Percentiles rank a stretch among this genome's conserved stretches.
These are phyloP conservation scores for Drosophila bifasciata DNA, from an alignment of 1,140 invertebrate species.

Conservation along the genomic window DNA sequence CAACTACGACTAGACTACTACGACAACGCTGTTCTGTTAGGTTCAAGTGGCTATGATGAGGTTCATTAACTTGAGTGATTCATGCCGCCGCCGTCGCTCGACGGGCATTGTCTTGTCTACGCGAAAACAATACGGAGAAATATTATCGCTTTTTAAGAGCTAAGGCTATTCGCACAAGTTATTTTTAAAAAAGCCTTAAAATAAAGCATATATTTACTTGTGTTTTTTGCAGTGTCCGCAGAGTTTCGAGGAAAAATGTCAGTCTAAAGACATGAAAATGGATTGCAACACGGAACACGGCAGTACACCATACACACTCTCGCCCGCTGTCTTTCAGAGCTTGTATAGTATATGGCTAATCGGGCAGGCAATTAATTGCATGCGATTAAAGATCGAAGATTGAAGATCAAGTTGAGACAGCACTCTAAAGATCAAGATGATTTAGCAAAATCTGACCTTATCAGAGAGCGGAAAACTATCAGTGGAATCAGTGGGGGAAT, in stretches of 20 bases:
- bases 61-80: constrained; percentile 48
- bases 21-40: constrained; percentile 5
- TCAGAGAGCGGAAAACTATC: constrained; percentile 39
- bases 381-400: constrained; percentile 23
- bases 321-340: no score
- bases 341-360: constrained; percentile 14
- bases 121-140: constrained; percentile 48
- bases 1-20: no score
- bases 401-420: constrained; percentile 26
- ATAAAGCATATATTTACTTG: constrained; percentile 42
- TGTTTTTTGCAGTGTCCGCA: constrained; percentile 15
- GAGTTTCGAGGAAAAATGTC: constrained; percentile 29
- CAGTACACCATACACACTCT: neutral
- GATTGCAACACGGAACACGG: constrained; percentile 45
- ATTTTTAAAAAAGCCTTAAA: constrained; percentile 50
- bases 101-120: constrained; percentile 41
- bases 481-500: no score
- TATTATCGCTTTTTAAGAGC: constrained; percentile 44
- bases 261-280: constrained; percentile 41
- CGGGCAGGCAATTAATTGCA: constrained; percentile 37
- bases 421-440: constrained; percentile 28
- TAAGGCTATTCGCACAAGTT: constrained; percentile 44
- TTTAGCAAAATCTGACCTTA: constrained; percentile 31
- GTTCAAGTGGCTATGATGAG: constrained; percentile 23
- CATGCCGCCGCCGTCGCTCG: constrained; percentile 2